phyloP scores from a whole-genome alignment of 2,888 invertebrate genomes.

The Rhagonycha lutea region DNA sequence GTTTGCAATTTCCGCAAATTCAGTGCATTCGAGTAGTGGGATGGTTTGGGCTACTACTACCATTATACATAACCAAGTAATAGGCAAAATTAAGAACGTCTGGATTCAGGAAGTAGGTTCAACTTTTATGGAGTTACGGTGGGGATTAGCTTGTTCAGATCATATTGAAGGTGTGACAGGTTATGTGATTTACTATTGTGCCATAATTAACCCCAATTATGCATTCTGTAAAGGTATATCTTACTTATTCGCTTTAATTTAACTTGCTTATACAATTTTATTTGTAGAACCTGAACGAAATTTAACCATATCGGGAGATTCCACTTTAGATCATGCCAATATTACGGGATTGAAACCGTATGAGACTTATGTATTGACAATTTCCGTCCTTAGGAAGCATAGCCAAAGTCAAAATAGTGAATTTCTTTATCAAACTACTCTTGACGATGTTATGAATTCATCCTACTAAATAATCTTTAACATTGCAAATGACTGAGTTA shows the following conservation, averaged over 20 bases:
- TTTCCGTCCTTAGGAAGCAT: constrained; percentile 65
- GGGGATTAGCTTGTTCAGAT: constrained; percentile 79
- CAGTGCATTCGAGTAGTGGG: constrained; percentile 71
- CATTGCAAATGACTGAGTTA: too few relatives aligned
- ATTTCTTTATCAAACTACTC: constrained; percentile 67
- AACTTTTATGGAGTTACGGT: constrained; percentile 65
- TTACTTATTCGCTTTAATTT: not conserved
- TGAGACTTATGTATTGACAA: constrained; percentile 72
- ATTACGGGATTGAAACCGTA: constrained; percentile 73
- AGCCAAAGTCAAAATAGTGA: constrained; percentile 64
- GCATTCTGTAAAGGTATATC: constrained; percentile 59
- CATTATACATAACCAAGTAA: constrained; percentile 56
- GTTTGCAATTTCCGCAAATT: constrained; percentile 84
- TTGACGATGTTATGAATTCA: constrained; percentile 70
- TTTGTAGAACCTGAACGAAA: constrained; percentile 46
- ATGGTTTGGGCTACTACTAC: constrained; percentile 85
- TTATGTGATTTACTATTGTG: constrained; percentile 77
- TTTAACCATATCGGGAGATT: constrained; percentile 54
- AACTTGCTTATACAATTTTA: not conserved
- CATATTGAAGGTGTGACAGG: constrained; percentile 72
- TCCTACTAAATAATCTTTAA: too few relatives aligned
- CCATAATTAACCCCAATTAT: constrained; percentile 58
- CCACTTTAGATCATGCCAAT: constrained; percentile 59
- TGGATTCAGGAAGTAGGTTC: constrained; percentile 59
- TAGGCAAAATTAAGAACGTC: constrained; percentile 63